A percentile compares a stretch with the other conserved stretches of the same genome.
Conservation (phyloP, 2,113 vertebrate genomes). For the Ameiurus melas region DNA sequence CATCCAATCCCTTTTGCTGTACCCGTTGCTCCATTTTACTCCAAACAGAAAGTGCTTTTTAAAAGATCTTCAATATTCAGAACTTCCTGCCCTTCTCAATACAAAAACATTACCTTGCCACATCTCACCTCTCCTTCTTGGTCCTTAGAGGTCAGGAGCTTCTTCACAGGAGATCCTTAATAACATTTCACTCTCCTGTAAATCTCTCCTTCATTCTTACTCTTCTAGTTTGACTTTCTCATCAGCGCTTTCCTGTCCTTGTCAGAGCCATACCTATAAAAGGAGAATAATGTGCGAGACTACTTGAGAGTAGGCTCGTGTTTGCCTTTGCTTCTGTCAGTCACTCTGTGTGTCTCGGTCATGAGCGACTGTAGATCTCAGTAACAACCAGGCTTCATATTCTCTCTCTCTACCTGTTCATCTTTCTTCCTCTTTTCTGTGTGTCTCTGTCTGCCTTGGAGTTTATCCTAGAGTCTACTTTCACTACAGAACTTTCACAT, state of each 20-base stretch:
- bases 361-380: background rate
- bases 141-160: slow-evolving; percentile 6
- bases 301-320: background rate
- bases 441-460: background rate
- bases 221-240: background rate
- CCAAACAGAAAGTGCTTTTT: background rate
- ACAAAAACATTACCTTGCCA: slow-evolving; percentile 22
- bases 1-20: slow-evolving; percentile 71
- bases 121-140: background rate
- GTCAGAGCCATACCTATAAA: background rate
- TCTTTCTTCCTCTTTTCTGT: background rate
- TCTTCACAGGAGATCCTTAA: background rate
- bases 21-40: slow-evolving; percentile 70
- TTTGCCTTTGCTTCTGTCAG: background rate
- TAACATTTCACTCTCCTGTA: background rate
- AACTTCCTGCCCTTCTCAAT: slow-evolving; percentile 62
- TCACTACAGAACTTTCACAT: background rate
- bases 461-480: background rate
- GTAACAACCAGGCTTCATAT: background rate
- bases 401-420: background rate
- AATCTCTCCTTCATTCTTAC: background rate
- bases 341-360: background rate
- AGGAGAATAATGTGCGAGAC: background rate
- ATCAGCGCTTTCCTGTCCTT: background rate
- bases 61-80: background rate